phyloP scores from a whole-genome alignment of 2,888 invertebrate genomes.

The Tridacna crocea region DNA sequence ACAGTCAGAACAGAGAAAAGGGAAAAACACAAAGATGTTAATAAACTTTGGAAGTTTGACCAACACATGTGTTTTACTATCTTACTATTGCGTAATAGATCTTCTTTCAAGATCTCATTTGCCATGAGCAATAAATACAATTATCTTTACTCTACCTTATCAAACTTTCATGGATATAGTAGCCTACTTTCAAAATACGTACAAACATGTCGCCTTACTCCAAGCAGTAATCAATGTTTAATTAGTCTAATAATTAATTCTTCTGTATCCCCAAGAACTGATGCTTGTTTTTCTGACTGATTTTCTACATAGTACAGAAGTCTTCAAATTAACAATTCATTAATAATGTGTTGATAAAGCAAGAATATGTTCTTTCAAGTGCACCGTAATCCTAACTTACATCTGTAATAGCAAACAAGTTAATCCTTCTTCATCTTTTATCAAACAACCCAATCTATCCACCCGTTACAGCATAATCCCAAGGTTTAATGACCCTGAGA shows the following conservation, averaged over 20 bases:
- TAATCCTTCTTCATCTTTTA: too few relatives aligned
- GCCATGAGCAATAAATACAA: slow-evolving; percentile 9
- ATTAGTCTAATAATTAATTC: slow-evolving; percentile 29
- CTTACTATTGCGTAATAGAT: slow-evolving; percentile 12
- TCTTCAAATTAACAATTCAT: slow-evolving; percentile 20
- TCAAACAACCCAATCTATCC: too few relatives aligned
- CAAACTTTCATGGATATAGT: slow-evolving; percentile 20
- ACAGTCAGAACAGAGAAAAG: too few relatives aligned
- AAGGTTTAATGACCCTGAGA: too few relatives aligned
- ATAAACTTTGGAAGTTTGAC: too few relatives aligned
- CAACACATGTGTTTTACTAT: not conserved
- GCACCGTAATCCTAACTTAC: slow-evolving; percentile 21
- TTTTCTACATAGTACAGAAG: slow-evolving; percentile 10
- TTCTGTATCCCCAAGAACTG: slow-evolving; percentile 3
- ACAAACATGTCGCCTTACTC: slow-evolving; percentile 21
- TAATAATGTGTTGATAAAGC: slow-evolving; percentile 9
- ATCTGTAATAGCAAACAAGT: slow-evolving; percentile 7
- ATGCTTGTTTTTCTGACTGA: slow-evolving; percentile 4
- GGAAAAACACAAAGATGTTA: too few relatives aligned
- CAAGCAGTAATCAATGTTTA: slow-evolving; percentile 12
- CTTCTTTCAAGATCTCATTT: slow-evolving; percentile 17
- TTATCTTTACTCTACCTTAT: slow-evolving; percentile 11
- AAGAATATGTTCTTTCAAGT: slow-evolving; percentile 16
- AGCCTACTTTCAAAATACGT: slow-evolving; percentile 26
- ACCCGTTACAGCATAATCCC: too few relatives aligned